Conservation (phyloP, 2,797 vertebrate species). For the Simalia tracyae region DNA sequence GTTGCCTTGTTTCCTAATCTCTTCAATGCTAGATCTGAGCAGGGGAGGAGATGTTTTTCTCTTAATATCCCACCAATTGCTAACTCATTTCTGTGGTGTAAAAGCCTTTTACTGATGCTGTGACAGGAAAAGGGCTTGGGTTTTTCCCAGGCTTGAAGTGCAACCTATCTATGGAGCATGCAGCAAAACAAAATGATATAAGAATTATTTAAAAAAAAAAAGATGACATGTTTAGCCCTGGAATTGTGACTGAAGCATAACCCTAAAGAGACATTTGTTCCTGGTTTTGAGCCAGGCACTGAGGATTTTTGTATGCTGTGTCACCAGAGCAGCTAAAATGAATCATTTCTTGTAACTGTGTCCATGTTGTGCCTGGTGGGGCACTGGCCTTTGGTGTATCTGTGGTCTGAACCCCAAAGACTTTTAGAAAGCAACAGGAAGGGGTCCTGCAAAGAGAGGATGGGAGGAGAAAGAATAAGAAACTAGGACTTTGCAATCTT, state of each 20-base stretch:
- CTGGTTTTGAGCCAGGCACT: neutral
- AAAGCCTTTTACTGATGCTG: neutral
- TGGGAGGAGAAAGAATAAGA: neutral
- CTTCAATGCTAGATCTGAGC: neutral
- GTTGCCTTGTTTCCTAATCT: neutral
- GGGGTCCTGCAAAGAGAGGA: neutral
- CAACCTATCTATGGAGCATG: neutral
- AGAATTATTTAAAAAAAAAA: neutral
- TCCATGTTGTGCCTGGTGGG: neutral
- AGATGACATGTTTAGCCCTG: neutral
- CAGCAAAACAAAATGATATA: neutral
- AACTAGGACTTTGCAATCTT: neutral
- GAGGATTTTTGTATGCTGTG: neutral
- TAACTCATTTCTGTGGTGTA: conserved; percentile 11
- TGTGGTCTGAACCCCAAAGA: neutral
- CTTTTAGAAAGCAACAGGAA: conserved; percentile 9
- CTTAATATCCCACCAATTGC: neutral
- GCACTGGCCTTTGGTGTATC: neutral
- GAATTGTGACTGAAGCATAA: neutral
- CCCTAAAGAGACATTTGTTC: neutral
- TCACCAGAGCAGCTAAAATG: neutral
- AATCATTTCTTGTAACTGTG: neutral
- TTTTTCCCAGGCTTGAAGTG: conserved; percentile 8
- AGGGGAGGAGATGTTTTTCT: neutral
- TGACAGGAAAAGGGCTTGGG: neutral